phyloP scores from a whole-genome alignment of 2,113 vertebrate species.

The Forbesichthys papilliferus region DNA sequence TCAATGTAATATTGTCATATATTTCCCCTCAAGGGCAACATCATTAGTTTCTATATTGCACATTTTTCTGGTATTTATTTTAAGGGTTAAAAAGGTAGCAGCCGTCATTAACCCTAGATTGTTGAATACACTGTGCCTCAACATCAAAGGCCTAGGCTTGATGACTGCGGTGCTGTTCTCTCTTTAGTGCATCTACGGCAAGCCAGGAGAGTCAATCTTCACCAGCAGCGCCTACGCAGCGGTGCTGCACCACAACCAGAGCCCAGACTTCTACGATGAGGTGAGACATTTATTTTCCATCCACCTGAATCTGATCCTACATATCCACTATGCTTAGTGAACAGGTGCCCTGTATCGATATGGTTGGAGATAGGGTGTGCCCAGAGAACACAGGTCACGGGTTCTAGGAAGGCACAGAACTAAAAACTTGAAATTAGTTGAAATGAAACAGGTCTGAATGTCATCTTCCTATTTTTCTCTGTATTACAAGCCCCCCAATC shows the following conservation, averaged over 20 bases:
- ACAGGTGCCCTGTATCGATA: too few species aligned
- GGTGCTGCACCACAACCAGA: conserved; percentile 94
- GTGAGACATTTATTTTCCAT: conserved; percentile 68
- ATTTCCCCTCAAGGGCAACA: too few species aligned
- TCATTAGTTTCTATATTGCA: too few species aligned
- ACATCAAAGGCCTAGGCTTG: conserved; percentile 5
- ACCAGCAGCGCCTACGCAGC: conserved; percentile 80
- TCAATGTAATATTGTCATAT: too few species aligned
- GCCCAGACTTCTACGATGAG: conserved; percentile 96
- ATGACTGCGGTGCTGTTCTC: conserved; percentile 14
- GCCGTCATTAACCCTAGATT: conserved; percentile 12
- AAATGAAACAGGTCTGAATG: not conserved
- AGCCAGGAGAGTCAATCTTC: conserved; percentile 86
- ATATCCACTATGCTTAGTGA: not conserved
- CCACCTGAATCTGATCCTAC: too few species aligned
- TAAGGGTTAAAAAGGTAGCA: too few species aligned
- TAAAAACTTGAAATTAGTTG: not conserved
- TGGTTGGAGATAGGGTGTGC: too few species aligned
- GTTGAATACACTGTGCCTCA: not conserved
- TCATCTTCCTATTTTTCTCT: not conserved
- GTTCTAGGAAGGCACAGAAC: not conserved
- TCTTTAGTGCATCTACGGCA: conserved; percentile 93
- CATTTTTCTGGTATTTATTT: too few species aligned
- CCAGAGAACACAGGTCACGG: too few species aligned
- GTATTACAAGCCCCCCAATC: not conserved